phyloP scores from a whole-genome alignment of 2,888 invertebrate genomes.

The Tortricodes alternella region DNA sequence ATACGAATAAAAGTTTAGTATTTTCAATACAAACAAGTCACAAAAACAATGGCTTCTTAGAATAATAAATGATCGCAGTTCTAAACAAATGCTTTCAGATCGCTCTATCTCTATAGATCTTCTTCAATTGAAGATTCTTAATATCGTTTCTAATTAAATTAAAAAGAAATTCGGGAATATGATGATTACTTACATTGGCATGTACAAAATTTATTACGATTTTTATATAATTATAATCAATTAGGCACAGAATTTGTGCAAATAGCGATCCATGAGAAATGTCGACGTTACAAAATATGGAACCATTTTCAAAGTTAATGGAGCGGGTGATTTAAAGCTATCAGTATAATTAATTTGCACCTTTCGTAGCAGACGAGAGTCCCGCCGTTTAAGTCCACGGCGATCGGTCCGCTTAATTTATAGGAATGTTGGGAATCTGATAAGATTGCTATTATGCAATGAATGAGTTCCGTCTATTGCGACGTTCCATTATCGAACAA shows the following conservation, averaged over 20 bases:
- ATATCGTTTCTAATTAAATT: too few relatives aligned
- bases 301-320: constrained; percentile 30
- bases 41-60: too few relatives aligned
- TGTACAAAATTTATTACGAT: background rate
- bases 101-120: too few relatives aligned
- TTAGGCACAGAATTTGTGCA: constrained; percentile 57
- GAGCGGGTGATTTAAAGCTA: constrained; percentile 52
- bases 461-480: constrained; percentile 51
- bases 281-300: constrained; percentile 32
- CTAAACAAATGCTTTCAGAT: too few relatives aligned
- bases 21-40: too few relatives aligned
- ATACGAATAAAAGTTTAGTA: too few relatives aligned
- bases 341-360: constrained; percentile 71
- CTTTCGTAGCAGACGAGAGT: constrained; percentile 56
- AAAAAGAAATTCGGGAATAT: too few relatives aligned
- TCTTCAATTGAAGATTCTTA: too few relatives aligned
- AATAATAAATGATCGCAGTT: too few relatives aligned
- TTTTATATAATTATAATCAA: constrained; percentile 51
- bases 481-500: constrained; percentile 52
- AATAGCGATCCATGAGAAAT: constrained; percentile 32
- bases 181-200: background rate
- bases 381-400: constrained; percentile 56
- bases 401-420: constrained; percentile 58
- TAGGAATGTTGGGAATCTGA: constrained; percentile 60
- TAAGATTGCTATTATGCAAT: constrained; percentile 71